These are phyloP conservation scores for Peucedramus taeniatus DNA, from an alignment of 2,113 vertebrate species.

Conservation along the genomic window DNA sequence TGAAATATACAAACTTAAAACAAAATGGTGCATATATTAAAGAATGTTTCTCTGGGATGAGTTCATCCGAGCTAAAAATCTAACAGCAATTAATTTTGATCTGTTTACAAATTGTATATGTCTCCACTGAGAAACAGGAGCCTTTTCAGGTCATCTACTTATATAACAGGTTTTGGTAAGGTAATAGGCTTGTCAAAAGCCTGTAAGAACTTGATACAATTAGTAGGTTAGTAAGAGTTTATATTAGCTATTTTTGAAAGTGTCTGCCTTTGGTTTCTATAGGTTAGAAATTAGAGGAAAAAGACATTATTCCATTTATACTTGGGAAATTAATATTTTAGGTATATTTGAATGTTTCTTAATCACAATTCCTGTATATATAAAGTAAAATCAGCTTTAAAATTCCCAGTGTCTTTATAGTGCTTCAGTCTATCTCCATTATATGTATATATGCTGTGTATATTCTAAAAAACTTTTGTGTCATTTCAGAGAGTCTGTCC, in stretches of 20 bases:
- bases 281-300: not conserved
- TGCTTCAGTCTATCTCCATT: not conserved
- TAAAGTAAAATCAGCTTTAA: not conserved
- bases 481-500: not conserved
- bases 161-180: not conserved
- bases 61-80: not conserved
- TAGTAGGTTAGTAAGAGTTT: not conserved
- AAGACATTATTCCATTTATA: not conserved
- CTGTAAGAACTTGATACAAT: not conserved
- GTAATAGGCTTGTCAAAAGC: conserved; percentile 6
- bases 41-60: not conserved
- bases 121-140: not conserved
- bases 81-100: not conserved
- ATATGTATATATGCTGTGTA: not conserved
- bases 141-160: not conserved
- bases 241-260: not conserved
- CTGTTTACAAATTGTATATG: not conserved
- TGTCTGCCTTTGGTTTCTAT: not conserved
- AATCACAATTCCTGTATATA: not conserved
- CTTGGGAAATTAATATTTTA: not conserved
- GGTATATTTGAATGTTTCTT: not conserved
- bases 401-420: not conserved
- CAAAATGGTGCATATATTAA: not conserved
- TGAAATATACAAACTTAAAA: not conserved
- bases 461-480: not conserved